These are phyloP conservation scores for Papilio aristodemus DNA, from an alignment of 1,140 invertebrate species.

Conservation along the genomic window DNA sequence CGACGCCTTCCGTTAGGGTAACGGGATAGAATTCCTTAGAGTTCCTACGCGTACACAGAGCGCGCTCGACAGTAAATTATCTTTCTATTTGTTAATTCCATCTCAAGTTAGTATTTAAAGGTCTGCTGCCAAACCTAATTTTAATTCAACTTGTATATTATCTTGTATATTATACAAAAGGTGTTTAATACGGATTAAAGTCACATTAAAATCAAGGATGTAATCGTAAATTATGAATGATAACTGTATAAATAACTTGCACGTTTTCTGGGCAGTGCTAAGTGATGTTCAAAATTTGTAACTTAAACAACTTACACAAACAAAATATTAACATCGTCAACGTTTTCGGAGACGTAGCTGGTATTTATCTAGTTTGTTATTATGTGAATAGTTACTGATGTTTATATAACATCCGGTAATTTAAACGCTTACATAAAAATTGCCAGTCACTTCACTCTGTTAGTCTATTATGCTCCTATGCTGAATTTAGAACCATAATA, in stretches of 20 bases:
- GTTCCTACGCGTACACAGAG: constrained; percentile 20
- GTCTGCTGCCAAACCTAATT: not conserved
- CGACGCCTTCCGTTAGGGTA: constrained; percentile 24
- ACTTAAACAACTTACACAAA: too few relatives aligned
- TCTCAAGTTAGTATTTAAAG: not conserved
- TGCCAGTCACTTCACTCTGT: not conserved
- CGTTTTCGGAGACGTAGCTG: not conserved
- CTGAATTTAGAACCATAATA: not conserved
- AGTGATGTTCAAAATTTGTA: too few relatives aligned
- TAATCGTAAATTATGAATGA: too few relatives aligned
- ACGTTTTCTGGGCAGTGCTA: too few relatives aligned
- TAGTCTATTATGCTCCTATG: not conserved
- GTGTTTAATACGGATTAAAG: too few relatives aligned
- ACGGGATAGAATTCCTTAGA: constrained; percentile 27
- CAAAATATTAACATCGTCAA: too few relatives aligned
- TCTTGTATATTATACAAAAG: not conserved
- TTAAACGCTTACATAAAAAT: not conserved
- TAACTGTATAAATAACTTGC: too few relatives aligned
- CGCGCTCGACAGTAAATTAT: not conserved
- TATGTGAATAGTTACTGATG: not conserved
- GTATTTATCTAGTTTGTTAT: not conserved
- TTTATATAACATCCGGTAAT: not conserved
- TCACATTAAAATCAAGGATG: too few relatives aligned
- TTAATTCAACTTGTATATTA: not conserved
- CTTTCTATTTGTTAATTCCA: constrained; percentile 1